Conservation (phyloP, 2,888 invertebrate species). For the Ophion ventricosus region DNA sequence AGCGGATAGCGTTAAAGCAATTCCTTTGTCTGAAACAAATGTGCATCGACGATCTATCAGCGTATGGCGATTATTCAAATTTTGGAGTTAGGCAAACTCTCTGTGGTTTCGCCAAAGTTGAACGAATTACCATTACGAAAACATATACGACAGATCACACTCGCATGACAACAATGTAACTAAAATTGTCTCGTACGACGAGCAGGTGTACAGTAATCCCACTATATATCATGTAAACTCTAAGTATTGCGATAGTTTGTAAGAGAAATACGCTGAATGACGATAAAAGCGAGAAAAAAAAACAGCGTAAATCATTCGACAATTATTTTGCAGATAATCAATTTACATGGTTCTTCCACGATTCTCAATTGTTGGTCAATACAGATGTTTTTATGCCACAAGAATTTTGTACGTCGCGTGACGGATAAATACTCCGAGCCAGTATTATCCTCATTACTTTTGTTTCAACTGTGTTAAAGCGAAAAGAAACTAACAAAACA, state of each 20-base stretch:
- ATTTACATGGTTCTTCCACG: slow-evolving; percentile 55
- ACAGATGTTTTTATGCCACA: slow-evolving; percentile 48
- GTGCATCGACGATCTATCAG: slow-evolving; percentile 53
- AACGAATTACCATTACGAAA: background rate
- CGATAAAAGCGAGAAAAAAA: background rate
- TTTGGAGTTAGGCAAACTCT: slow-evolving; percentile 29
- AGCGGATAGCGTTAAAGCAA: slow-evolving; percentile 21
- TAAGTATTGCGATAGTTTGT: slow-evolving; percentile 36
- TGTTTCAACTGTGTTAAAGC: slow-evolving; percentile 40
- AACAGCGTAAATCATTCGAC: background rate
- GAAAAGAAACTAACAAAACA: background rate
- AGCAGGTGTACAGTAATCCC: slow-evolving; percentile 61
- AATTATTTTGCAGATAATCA: slow-evolving; percentile 49
- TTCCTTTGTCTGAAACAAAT: slow-evolving; percentile 11
- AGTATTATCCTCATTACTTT: slow-evolving; percentile 60
- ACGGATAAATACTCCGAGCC: slow-evolving; percentile 55
- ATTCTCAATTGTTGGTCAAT: slow-evolving; percentile 49
- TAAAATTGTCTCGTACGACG: slow-evolving; percentile 34
- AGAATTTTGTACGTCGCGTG: slow-evolving; percentile 49
- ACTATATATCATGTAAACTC: slow-evolving; percentile 51
- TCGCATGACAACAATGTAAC: slow-evolving; percentile 25
- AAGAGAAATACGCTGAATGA: slow-evolving; percentile 33
- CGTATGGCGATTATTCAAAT: slow-evolving; percentile 28
- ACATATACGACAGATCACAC: slow-evolving; percentile 1
- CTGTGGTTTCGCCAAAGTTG: background rate